phyloP scores from a whole-genome alignment of 2,113 vertebrate species.

The Centrocercus urophasianus region DNA sequence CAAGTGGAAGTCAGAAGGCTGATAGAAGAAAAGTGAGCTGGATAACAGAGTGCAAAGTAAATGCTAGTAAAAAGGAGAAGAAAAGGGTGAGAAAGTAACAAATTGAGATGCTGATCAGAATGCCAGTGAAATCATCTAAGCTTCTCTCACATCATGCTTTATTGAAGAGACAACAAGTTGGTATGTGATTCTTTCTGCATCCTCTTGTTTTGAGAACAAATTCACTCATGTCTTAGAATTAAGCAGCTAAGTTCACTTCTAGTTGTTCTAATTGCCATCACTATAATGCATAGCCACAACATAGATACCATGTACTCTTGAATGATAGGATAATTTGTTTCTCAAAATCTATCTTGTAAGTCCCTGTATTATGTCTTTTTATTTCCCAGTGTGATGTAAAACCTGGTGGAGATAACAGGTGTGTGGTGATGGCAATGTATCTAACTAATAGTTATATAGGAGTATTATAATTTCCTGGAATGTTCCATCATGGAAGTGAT shows the following conservation, averaged over 20 bases:
- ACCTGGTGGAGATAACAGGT: not conserved
- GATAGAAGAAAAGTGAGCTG: not conserved
- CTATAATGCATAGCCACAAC: not conserved
- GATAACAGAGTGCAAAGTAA: not conserved
- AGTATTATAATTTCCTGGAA: slow-evolving; percentile 5
- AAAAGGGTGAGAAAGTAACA: not conserved
- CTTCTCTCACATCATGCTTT: not conserved
- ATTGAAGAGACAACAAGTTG: not conserved
- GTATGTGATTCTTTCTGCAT: not conserved
- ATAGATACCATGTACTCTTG: not conserved
- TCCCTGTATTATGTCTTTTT: not conserved
- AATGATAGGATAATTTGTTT: not conserved
- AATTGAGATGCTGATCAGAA: not conserved
- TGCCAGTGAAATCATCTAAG: not conserved
- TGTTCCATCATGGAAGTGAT: not conserved
- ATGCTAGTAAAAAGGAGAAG: not conserved
- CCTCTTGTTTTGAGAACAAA: not conserved
- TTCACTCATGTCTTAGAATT: not conserved
- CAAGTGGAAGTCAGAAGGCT: not conserved
- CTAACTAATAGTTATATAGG: not conserved
- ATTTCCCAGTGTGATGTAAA: not conserved
- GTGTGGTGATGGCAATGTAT: not conserved
- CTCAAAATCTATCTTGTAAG: not conserved
- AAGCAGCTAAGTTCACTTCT: not conserved
- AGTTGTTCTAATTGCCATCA: not conserved